Base-by-base conservation (phyloP, 2,113 vertebrate species). In the Galeopterus variegatus region DNA sequence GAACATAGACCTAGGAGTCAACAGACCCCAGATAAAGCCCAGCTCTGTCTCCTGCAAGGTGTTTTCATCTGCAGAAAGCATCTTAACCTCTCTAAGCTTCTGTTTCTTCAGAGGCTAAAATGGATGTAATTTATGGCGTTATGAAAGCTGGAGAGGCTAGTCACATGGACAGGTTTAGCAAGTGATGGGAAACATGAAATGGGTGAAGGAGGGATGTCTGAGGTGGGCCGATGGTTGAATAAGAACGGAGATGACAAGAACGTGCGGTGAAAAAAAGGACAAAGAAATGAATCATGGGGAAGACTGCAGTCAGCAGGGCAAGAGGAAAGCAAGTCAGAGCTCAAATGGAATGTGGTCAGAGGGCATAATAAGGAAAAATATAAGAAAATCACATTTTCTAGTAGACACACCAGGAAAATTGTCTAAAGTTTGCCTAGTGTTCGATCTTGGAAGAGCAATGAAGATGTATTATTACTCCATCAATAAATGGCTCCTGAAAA, bases 341-440 rank as follows among this genome's bases (percentile, higher is more conserved):
- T 60, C 65, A 90, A 24, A 86, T 48, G 33, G 52, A 81, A 64
- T 58, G 64, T 45, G 31, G 80, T 93, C 69, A 84, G 64, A 45
- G 54, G 33, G n/a, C n/a, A 90, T 52, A 84, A 84, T 48, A 94
- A 92, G n/a, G 41, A 54, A 90, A 93, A 89, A 83, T 70, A 67
- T 5, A 67, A 88, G 58, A 81, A 93, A 95, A 84, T 65, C 93
- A 92, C 76, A 84, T 90, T 93, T 93, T 92, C 85, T 60, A 94
- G 13, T 70, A 50, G 31, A 94, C 54, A 60, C 10, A 26, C 52
- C 67, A 77, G 13, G 36, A 33, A 94, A 96, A 93, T 60, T 88
- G 14, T 86, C 72, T 48, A 87, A 90, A 58, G n/a, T 88, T 26
- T 96, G 65, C 65, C 90, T 90, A 90, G 18, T 23, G 7, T 45